A percentile compares a stretch with the other conserved stretches of the same genome.
These are phyloP conservation scores for Felis catus DNA, from an alignment of 2,113 vertebrate species.

Conservation along the genomic window DNA sequence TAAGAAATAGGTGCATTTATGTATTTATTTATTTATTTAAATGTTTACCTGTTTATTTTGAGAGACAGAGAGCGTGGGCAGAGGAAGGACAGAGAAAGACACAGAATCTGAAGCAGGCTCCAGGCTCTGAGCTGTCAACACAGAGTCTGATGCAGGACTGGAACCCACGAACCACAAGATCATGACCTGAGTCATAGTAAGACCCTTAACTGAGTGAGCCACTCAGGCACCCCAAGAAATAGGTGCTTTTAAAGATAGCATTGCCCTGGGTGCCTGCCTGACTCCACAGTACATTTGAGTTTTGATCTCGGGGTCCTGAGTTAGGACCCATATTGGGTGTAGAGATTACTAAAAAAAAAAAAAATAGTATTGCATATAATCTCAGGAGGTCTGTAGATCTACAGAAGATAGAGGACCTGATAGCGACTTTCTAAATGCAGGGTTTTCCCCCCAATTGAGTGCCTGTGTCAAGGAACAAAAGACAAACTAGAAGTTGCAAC, in stretches of 20 bases:
- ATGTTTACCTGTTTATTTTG: too few relatives aligned
- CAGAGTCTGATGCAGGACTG: too few relatives aligned
- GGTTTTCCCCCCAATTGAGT: not conserved
- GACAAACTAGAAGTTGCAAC: not conserved
- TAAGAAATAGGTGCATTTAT: not conserved
- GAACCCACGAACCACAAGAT: too few relatives aligned
- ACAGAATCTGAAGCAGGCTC: too few relatives aligned
- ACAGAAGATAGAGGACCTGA: not conserved
- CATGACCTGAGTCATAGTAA: too few relatives aligned
- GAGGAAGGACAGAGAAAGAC: too few relatives aligned
- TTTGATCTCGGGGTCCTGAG: not conserved
- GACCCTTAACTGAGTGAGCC: too few relatives aligned
- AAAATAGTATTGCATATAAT: not conserved
- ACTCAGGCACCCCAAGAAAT: not conserved
- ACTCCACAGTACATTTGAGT: not conserved
- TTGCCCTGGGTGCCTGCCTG: not conserved
- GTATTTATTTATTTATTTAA: too few relatives aligned
- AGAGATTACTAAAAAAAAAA: not conserved
- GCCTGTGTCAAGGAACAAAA: not conserved
- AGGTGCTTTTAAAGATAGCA: not conserved
- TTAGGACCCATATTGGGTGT: not conserved
- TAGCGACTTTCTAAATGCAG: not conserved
- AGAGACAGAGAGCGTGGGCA: too few relatives aligned
- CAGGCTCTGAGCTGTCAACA: too few relatives aligned
- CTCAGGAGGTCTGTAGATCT: not conserved